Evolutionary conservation across 2,888 invertebrate genomes (phyloP).

Genomic region (Agrotis exclamationis): DNA sequence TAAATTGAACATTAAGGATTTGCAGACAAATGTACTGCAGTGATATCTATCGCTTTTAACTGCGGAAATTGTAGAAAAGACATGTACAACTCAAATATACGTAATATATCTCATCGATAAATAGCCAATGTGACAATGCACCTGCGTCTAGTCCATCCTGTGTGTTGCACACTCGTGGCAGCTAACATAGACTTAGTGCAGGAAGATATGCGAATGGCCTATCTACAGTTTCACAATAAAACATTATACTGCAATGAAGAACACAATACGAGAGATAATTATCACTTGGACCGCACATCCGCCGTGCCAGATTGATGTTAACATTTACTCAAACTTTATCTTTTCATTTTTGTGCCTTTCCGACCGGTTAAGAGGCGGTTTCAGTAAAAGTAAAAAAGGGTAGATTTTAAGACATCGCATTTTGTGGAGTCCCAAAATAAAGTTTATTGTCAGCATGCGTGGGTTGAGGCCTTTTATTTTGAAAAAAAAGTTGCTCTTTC

Average conservation of each 20-base stretch:
- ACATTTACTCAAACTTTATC: slow-evolving; percentile 72
- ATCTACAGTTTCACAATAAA: slow-evolving; percentile 16
- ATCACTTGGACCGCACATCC: slow-evolving; percentile 56
- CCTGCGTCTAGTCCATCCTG: slow-evolving; percentile 38
- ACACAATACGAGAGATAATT: slow-evolving; percentile 41
- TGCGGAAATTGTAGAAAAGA: slow-evolving; percentile 10
- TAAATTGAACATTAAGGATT: not conserved
- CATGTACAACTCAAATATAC: slow-evolving; percentile 10
- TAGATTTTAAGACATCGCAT: slow-evolving; percentile 76
- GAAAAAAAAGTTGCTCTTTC: slow-evolving; percentile 50
- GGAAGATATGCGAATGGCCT: slow-evolving; percentile 22
- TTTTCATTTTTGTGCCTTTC: slow-evolving; percentile 75
- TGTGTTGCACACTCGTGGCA: slow-evolving; percentile 17
- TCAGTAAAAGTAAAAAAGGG: slow-evolving; percentile 77
- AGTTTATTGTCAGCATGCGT: slow-evolving; percentile 84
- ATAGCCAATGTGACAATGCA: slow-evolving; percentile 20
- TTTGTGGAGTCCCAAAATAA: slow-evolving; percentile 83
- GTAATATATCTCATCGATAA: slow-evolving; percentile 16
- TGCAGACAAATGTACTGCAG: slow-evolving; percentile 1
- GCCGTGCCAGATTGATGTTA: slow-evolving; percentile 67
- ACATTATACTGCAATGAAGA: not conserved
- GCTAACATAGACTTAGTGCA: slow-evolving; percentile 7
- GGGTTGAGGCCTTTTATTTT: slow-evolving; percentile 73
- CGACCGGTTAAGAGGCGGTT: slow-evolving; percentile 79
- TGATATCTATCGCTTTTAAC: slow-evolving; percentile 12